Evolutionary conservation across 2,797 vertebrate species (phyloP), one percentile per base, ranked within the genome.

Genomic region (Cyclura pinguis): DNA sequence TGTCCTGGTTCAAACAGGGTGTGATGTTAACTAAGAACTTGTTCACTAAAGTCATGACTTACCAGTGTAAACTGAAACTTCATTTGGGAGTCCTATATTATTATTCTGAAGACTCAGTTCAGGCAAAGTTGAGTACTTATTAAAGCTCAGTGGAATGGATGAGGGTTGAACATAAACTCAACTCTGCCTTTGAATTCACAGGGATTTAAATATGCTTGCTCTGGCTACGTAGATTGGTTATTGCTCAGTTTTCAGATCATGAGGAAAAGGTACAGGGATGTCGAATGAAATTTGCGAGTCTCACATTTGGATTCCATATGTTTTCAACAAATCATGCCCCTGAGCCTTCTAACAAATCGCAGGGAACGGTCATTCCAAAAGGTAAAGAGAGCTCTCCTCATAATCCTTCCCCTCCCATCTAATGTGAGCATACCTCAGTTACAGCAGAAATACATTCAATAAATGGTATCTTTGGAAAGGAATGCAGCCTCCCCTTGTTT

Each of bases 41-140:
- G 93, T 94, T 78, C 52, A 86, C 92, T 89, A 95, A 92, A 92
- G 86, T 87, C 86, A 84, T 88, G 88, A 77, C 73, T 69, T 88
- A 88, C 80, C 74, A 93, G 55, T 38, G 88, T 73, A 91, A 91
- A 91, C 72, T 91, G 22, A 72, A 73, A 57, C 14, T 77, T 88
- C 24, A 52, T 81, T 62, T 72, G 59, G 55, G 14, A 52, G 42
- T 57, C 14, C 18, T 52, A 29, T 50, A 10, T 50, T 64, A 12
- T 42, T 86, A 74, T 72, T 50, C 27, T 50, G 50, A 77, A 76
- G 42, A 29, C 9, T 57, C 50, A 88, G 57, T 69, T n/a, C 22
- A 55, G 47, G 12, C 77, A 62, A 50, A 57, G 14, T 29, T 72
- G 35, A 29, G 24, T 24, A 55, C 22, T 35, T 80, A 13, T 22